Base-by-base conservation (phyloP, 2,113 vertebrate genomes). In the Antennarius striatus region DNA sequence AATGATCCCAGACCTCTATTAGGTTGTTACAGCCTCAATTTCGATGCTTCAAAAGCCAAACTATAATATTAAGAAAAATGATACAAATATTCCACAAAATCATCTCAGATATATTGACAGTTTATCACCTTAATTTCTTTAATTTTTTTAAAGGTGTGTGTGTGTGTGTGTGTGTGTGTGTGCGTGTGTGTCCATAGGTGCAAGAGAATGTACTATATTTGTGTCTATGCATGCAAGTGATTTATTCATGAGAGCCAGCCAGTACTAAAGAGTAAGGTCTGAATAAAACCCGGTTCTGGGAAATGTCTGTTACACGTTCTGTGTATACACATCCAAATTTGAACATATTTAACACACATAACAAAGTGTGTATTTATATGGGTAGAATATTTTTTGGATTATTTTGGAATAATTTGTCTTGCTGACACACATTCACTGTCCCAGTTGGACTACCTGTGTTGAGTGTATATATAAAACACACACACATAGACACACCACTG, bases 201-300 rank as follows among this genome's bases (percentile, higher is more conserved):
- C 51, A 43, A 28, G 43, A 62, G 13, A 75, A 59, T 4, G 7
- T 42, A 45, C 22, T 45, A 16, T 52, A 58, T 56, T 5, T 80
- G 53, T 56, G 22, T 47, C n/a, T 47, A 28, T 57, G 47, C 17
- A 51, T 71, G 56, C 10, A 13, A 58, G 57, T 74, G 53, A 68
- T 71, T 80, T 79, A 75, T 81, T 82, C 48, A 82, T 79, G 62
- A 83, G 39, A 67, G 51, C 7, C 56, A 62, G 17, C 17, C 62
- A 66, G 39, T 48, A 45, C 49, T 16, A 40, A 29, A 61, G 32
- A 65, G 36, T 42, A 51, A 45, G 5, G 5, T 17, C 22, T 16
- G 2, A 22, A 22, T 22, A 22, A 22, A 22, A 22, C 22, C 22
- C 22, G 2, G 22, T 22, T 22, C 22, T 14, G 49, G 40, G 59